These are phyloP conservation scores for Melanostigma gelatinosum DNA, from an alignment of 2,113 vertebrate genomes.

Conservation along the genomic window DNA sequence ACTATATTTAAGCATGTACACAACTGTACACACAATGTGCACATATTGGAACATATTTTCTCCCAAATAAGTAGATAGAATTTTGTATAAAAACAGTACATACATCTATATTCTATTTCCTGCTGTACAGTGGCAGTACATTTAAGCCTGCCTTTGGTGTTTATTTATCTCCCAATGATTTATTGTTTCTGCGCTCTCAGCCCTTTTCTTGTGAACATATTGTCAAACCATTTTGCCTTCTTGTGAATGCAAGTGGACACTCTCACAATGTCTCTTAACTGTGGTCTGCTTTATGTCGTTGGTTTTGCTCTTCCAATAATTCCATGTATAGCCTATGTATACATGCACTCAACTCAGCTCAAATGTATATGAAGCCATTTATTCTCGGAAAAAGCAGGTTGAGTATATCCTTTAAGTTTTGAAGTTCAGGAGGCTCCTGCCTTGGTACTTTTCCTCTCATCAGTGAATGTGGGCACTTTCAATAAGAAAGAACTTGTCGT, in stretches of 20 bases:
- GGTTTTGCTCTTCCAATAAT: neutral
- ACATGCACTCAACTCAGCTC: neutral
- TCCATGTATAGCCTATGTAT: neutral
- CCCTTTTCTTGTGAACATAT: neutral
- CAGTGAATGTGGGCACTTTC: constrained; percentile 27
- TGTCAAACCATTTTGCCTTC: neutral
- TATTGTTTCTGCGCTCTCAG: neutral
- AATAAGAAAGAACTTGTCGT: constrained; percentile 28
- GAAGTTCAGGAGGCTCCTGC: neutral
- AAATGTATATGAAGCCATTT: neutral
- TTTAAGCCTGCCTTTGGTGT: neutral
- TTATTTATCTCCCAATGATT: constrained; percentile 13
- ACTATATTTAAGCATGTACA: neutral
- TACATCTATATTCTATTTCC: constrained; percentile 4
- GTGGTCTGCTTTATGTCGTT: neutral
- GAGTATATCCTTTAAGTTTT: constrained; percentile 3
- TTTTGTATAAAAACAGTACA: neutral
- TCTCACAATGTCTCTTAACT: constrained; percentile 2
- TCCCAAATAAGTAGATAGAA: neutral
- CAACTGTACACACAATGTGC: neutral
- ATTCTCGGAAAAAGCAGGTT: neutral
- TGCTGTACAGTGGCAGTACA: neutral
- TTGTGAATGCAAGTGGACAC: neutral
- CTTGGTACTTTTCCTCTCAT: constrained; percentile 31
- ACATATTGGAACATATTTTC: constrained; percentile 9